phyloP scores from a whole-genome alignment of 30 jellyfish, hydroid and myxozoan genomes.

The Phacellophora camtschatica region DNA sequence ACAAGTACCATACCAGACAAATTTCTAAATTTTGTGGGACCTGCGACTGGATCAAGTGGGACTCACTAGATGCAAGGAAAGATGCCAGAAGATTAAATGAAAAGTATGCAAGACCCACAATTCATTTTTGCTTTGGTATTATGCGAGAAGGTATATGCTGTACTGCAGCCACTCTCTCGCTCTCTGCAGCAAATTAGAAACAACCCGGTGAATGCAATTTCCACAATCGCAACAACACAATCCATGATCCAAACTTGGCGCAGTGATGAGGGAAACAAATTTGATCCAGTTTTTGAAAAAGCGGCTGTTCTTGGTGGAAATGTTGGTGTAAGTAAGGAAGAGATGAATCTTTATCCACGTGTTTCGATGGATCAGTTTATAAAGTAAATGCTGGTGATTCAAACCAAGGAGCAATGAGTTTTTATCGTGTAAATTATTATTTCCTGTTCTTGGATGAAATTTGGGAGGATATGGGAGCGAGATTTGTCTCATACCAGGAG shows the following conservation, averaged over 20 bases:
- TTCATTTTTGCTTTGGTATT: not conserved
- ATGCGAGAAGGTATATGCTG: not conserved
- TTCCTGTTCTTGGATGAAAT: slow-evolving; percentile 6
- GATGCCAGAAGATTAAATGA: not conserved
- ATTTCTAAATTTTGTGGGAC: too few species aligned
- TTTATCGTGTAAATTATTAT: not conserved
- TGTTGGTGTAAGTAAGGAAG: not conserved
- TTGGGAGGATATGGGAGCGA: not conserved
- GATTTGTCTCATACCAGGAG: slow-evolving; percentile 13
- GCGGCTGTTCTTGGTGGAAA: not conserved
- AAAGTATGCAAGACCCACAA: not conserved
- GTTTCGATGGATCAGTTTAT: not conserved
- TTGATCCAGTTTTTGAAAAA: not conserved
- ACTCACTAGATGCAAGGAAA: too few species aligned
- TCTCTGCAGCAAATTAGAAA: not conserved
- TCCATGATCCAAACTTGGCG: not conserved
- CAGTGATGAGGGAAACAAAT: not conserved
- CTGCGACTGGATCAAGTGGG: too few species aligned
- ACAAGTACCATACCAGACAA: too few species aligned
- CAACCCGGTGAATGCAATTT: not conserved
- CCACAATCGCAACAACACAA: not conserved
- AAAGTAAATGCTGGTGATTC: not conserved
- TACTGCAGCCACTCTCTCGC: not conserved
- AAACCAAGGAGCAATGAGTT: not conserved
- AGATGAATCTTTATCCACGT: not conserved